phyloP scores from a whole-genome alignment of 2,113 vertebrate genomes.

The Muscicapa adusta region DNA sequence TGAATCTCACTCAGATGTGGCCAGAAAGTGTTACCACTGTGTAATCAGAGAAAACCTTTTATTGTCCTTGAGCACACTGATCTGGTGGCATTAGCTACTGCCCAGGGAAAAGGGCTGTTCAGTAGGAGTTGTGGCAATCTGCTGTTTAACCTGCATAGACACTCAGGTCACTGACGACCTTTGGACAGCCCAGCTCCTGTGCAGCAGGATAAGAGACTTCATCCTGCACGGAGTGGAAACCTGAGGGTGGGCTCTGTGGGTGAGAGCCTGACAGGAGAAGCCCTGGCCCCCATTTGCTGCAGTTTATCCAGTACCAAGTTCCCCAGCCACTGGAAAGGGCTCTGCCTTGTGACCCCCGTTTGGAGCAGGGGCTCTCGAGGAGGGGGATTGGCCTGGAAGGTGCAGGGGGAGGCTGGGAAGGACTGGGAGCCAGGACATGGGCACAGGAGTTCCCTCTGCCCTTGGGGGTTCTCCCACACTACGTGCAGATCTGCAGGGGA shows the following conservation, averaged over 20 bases:
- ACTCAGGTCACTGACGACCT: background rate
- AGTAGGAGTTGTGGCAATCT: background rate
- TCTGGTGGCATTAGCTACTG: background rate
- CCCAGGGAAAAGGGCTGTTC: background rate
- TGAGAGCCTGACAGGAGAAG: background rate
- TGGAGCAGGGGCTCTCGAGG: fast-evolving
- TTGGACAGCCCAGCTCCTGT: fast-evolving
- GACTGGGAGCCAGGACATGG: fast-evolving
- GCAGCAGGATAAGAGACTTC: background rate
- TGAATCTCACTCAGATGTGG: background rate
- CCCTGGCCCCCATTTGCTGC: background rate
- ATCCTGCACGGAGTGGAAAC: fast-evolving
- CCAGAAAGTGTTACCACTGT: background rate
- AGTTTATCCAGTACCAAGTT: background rate
- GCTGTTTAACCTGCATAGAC: background rate
- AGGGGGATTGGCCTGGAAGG: fast-evolving
- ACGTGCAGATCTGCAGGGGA: background rate
- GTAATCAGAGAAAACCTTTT: background rate
- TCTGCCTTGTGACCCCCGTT: fast-evolving
- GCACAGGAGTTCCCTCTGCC: fast-evolving
- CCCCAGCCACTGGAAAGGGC: fast-evolving
- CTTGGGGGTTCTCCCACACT: background rate
- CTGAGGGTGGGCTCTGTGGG: background rate
- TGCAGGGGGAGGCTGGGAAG: background rate
- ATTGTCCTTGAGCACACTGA: background rate